Conservation (phyloP, 2,113 vertebrate genomes). For the Rhineura floridana region DNA sequence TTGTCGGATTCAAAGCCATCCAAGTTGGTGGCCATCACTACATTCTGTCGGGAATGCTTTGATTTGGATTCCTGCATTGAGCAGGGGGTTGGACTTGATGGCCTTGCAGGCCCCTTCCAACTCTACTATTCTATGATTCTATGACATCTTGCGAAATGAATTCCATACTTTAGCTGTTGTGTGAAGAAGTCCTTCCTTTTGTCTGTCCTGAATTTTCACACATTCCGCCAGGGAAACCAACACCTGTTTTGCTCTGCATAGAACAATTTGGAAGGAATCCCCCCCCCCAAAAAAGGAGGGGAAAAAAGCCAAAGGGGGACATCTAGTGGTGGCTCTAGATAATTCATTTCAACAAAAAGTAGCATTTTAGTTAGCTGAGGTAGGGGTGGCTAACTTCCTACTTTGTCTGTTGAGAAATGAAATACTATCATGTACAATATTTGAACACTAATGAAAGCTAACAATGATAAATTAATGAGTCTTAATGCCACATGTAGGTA, state of each 20-base stretch:
- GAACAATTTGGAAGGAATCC: not conserved
- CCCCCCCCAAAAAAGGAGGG: constrained; percentile 35
- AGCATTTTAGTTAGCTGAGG: not conserved
- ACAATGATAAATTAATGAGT: not conserved
- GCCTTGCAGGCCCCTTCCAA: no score
- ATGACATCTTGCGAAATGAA: no score
- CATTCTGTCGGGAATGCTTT: no score
- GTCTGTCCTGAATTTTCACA: not conserved
- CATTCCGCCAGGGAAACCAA: not conserved
- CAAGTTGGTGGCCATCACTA: no score
- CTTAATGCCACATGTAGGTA: not conserved
- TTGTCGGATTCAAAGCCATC: no score
- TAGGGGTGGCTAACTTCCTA: not conserved
- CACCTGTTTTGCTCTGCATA: not conserved
- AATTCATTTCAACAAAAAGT: constrained; percentile 35
- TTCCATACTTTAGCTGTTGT: no score
- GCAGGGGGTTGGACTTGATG: no score
- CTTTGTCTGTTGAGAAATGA: not conserved
- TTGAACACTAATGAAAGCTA: not conserved
- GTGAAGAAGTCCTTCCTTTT: no score
- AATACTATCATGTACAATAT: not conserved
- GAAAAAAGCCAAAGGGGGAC: constrained; percentile 78
- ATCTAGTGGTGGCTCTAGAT: constrained; percentile 75
- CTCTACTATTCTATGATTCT: no score
- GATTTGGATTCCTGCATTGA: no score